These are phyloP conservation scores for Ibidorhyncha struthersii DNA, from an alignment of 2,113 vertebrate genomes.

Conservation along the genomic window DNA sequence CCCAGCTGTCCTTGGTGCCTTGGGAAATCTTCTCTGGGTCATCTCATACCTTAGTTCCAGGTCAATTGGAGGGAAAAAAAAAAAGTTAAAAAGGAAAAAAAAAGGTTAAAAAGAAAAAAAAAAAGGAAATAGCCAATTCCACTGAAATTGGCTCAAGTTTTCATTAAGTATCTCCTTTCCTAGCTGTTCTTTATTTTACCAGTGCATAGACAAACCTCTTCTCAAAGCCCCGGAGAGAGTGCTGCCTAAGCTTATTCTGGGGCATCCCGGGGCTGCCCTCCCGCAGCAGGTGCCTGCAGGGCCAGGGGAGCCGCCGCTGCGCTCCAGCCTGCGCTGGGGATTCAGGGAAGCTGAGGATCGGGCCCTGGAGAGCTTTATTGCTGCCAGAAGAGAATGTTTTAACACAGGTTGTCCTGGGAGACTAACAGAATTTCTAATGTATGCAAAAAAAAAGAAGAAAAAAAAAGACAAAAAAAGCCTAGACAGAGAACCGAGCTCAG, in stretches of 20 bases:
- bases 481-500: slow-evolving; percentile 20
- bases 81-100: background rate
- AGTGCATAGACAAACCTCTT: background rate
- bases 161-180: background rate
- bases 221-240: background rate
- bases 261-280: fast-evolving
- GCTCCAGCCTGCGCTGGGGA: background rate
- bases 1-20: background rate
- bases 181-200: background rate
- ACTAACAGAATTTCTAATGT: slow-evolving; percentile 54
- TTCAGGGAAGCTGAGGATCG: background rate
- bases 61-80: background rate
- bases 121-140: background rate
- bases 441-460: background rate
- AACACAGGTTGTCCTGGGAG: slow-evolving; percentile 72
- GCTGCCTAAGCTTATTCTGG: fast-evolving
- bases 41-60: background rate
- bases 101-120: background rate
- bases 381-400: background rate
- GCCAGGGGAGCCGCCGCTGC: background rate
- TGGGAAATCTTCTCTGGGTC: background rate
- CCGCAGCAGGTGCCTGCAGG: background rate
- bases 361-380: background rate
- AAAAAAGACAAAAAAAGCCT: background rate
- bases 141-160: background rate